These are phyloP conservation scores for Pundamilia nyererei DNA, from an alignment of 2,113 vertebrate genomes.

Conservation along the genomic window DNA sequence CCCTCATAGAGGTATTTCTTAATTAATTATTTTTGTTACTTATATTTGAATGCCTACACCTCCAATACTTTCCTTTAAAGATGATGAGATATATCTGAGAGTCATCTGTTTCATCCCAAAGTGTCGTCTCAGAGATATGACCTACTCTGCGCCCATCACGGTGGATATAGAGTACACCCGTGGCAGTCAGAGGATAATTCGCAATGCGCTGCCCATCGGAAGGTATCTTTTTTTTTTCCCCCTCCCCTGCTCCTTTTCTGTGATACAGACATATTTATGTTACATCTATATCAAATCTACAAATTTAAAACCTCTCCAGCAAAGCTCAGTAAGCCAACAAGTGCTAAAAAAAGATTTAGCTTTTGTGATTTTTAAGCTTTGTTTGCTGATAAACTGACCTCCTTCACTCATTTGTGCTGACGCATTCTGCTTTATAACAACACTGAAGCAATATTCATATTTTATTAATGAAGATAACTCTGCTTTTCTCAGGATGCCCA, in stretches of 20 bases:
- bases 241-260: neutral
- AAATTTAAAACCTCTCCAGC: neutral
- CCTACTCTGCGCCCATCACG: constrained; percentile 91
- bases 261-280: neutral
- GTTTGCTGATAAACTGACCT: neutral
- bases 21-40: neutral
- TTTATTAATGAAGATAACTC: neutral
- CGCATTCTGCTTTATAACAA: neutral
- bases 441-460: neutral
- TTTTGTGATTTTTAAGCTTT: neutral
- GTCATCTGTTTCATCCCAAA: constrained; percentile 19
- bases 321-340: neutral
- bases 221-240: constrained; percentile 66
- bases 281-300: neutral
- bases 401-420: neutral
- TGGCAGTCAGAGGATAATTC: constrained; percentile 96
- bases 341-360: neutral
- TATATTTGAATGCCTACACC: neutral
- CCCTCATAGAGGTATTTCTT: neutral
- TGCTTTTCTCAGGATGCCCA: constrained; percentile 85
- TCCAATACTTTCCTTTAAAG: neutral
- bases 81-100: neutral
- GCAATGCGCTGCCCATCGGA: constrained; percentile 91
- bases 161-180: constrained; percentile 97
- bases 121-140: constrained; percentile 98